These are phyloP conservation scores for Onchidella celtica DNA, from an alignment of 2,888 invertebrate species.

Conservation along the genomic window DNA sequence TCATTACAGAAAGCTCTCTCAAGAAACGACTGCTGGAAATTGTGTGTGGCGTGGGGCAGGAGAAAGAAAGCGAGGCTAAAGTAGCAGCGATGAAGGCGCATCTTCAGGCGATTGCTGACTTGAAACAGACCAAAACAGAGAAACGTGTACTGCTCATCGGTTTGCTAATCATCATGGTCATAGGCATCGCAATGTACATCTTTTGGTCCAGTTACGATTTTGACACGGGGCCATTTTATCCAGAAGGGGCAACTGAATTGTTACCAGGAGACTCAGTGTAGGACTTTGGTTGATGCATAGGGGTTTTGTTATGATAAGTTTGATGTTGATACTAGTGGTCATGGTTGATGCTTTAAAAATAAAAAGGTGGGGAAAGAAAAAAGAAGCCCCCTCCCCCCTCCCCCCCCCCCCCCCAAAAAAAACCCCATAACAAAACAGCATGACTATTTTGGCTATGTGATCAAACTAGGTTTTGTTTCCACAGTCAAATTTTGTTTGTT, in stretches of 20 bases:
- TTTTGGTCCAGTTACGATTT: slow-evolving; percentile 51
- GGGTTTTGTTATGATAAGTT: too few relatives aligned
- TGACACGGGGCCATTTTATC: slow-evolving; percentile 41
- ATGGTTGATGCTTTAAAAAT: too few relatives aligned
- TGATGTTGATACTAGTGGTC: too few relatives aligned
- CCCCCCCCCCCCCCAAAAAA: too few relatives aligned
- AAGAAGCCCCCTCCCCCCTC: too few relatives aligned
- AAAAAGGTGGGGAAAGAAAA: too few relatives aligned
- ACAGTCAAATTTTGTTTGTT: too few relatives aligned
- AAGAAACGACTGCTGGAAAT: slow-evolving; percentile 14
- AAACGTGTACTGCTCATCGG: slow-evolving; percentile 27
- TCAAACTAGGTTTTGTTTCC: too few relatives aligned
- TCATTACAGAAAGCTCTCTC: background rate
- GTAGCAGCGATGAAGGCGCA: slow-evolving; percentile 9
- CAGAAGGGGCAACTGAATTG: slow-evolving; percentile 19
- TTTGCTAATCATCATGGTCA: slow-evolving; percentile 20
- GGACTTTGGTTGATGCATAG: too few relatives aligned
- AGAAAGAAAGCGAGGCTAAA: background rate
- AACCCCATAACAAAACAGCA: too few relatives aligned
- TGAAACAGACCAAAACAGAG: slow-evolving; percentile 3
- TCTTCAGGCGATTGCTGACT: slow-evolving; percentile 1
- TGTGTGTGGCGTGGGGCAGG: background rate
- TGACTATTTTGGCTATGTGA: too few relatives aligned
- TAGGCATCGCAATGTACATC: slow-evolving; percentile 47
- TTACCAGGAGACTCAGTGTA: too few relatives aligned